Conservation (phyloP, 1,140 invertebrate genomes). For the Monochamus saltuarius region DNA sequence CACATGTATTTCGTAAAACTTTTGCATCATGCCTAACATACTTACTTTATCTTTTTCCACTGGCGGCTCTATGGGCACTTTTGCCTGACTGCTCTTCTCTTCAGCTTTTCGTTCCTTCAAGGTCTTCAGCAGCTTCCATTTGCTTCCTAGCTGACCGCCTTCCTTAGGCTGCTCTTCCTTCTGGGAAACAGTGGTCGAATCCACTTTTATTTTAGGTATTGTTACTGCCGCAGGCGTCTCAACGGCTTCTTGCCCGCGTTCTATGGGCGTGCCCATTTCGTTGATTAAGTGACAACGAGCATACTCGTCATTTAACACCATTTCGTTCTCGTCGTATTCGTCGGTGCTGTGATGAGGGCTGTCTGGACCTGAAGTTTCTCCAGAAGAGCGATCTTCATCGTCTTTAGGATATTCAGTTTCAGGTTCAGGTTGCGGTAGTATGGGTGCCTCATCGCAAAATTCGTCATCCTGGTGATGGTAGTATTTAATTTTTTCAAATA, state of each 20-base stretch:
- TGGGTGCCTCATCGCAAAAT: constrained; percentile 42
- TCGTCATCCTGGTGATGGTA: constrained; percentile 48
- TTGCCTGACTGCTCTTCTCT: constrained; percentile 67
- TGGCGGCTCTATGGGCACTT: constrained; percentile 62
- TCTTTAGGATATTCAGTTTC: constrained; percentile 50
- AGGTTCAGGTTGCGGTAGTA: constrained; percentile 33
- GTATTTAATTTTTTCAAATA: constrained; percentile 56
- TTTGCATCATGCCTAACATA: constrained; percentile 58
- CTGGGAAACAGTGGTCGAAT: constrained; percentile 53
- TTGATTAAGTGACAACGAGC: constrained; percentile 49
- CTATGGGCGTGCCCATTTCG: constrained; percentile 40
- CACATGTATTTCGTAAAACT: constrained; percentile 64
- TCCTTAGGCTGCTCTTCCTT: constrained; percentile 51
- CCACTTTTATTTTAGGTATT: constrained; percentile 34
- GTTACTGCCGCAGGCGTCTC: constrained; percentile 34
- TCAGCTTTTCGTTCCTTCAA: constrained; percentile 86
- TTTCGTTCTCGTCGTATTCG: constrained; percentile 63
- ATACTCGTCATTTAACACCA: constrained; percentile 42
- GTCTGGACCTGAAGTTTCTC: constrained; percentile 84
- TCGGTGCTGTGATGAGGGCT: constrained; percentile 74
- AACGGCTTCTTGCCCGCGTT: constrained; percentile 1
- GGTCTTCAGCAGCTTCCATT: constrained; percentile 87
- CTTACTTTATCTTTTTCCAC: constrained; percentile 70
- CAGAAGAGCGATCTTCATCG: constrained; percentile 64
- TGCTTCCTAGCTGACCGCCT: constrained; percentile 68